Evolutionary conservation across 2,113 vertebrate genomes (phyloP).

Genomic region (Potamarius usumacintae): DNA sequence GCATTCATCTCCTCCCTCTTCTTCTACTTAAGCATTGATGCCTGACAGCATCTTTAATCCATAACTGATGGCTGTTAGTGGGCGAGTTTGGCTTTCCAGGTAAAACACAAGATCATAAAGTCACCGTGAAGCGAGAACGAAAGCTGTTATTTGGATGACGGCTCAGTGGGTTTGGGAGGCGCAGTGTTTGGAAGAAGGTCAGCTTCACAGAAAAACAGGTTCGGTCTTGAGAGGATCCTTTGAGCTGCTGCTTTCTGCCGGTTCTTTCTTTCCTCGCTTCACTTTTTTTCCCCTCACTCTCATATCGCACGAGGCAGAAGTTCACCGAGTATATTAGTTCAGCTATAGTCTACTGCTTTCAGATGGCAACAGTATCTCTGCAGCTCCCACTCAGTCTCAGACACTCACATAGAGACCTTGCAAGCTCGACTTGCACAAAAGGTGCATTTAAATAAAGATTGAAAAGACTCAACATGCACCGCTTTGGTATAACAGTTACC

Average conservation of each 20-base stretch:
- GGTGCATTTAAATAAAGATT: neutral
- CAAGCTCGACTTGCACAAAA: neutral
- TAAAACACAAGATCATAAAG: constrained; percentile 5
- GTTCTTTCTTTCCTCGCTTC: neutral
- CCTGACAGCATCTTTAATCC: constrained; percentile 21
- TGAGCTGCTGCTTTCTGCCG: neutral
- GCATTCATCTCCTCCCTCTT: neutral
- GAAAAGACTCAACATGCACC: neutral
- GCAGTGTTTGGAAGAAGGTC: constrained; percentile 1
- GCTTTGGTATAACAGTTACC: neutral
- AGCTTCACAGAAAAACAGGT: constrained; percentile 14
- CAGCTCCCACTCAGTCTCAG: constrained; percentile 17
- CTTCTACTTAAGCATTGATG: neutral
- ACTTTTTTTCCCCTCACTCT: neutral
- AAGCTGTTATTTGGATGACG: neutral
- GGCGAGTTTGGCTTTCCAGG: constrained; percentile 9
- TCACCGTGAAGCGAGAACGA: neutral
- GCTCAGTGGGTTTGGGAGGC: neutral
- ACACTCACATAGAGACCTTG: constrained; percentile 31
- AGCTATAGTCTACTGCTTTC: constrained; percentile 6
- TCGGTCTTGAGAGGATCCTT: constrained; percentile 13
- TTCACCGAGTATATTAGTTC: constrained; percentile 34
- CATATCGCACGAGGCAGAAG: neutral
- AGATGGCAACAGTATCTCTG: neutral
- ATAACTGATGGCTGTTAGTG: constrained; percentile 23